These are phyloP conservation scores for Rhincodon typus DNA, from an alignment of 2,797 vertebrate species.

Conservation along the genomic window DNA sequence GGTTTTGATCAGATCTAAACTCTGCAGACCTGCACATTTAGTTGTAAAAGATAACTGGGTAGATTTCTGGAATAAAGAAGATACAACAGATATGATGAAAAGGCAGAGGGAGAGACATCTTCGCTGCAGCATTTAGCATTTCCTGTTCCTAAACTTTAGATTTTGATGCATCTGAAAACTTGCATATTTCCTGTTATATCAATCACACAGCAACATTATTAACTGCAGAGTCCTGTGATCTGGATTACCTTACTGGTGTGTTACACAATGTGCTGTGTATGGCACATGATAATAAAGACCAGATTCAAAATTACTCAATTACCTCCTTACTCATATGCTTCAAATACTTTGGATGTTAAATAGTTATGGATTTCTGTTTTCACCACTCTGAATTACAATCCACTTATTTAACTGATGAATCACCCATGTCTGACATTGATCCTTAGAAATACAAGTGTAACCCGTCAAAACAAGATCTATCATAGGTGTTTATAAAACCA, in stretches of 20 bases:
- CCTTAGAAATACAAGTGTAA: neutral
- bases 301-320: neutral
- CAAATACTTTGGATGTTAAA: neutral
- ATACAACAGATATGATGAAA: neutral
- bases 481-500: neutral
- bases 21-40: no score
- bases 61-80: neutral
- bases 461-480: neutral
- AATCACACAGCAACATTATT: neutral
- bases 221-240: neutral
- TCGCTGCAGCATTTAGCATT: neutral
- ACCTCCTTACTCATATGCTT: neutral
- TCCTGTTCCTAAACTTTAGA: neutral
- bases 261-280: neutral
- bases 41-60: neutral
- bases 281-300: neutral
- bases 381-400: neutral
- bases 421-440: neutral
- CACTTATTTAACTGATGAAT: neutral
- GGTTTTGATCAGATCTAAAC: no score
- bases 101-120: neutral
- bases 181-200: neutral
- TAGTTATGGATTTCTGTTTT: neutral
- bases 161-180: neutral
- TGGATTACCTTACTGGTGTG: neutral